Percentiles rank a stretch among this genome's conserved stretches.
phyloP scores from a whole-genome alignment of 1,140 invertebrate genomes.

The Diprion similis region DNA sequence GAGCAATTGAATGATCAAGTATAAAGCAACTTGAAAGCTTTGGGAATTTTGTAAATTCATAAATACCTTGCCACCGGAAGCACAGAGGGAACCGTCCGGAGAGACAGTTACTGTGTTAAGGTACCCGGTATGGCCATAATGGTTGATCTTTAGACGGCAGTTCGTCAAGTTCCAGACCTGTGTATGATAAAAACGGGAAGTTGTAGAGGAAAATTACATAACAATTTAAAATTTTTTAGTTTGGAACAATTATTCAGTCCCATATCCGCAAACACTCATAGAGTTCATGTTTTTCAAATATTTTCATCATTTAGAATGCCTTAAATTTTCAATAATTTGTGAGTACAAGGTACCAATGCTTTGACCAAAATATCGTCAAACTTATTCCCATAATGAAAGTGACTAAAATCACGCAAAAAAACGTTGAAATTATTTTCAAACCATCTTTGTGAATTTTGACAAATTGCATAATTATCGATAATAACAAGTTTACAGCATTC shows the following conservation, averaged over 20 bases:
- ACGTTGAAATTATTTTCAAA: conserved; percentile 5
- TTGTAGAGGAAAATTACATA: conserved; percentile 17
- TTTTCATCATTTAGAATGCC: conserved; percentile 40
- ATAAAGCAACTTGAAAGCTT: neutral
- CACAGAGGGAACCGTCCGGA: conserved; percentile 98
- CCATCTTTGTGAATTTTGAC: conserved; percentile 14
- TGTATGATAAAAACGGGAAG: conserved; percentile 33
- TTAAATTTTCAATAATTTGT: too few species aligned
- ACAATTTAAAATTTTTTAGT: conserved; percentile 6
- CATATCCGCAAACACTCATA: conserved; percentile 62
- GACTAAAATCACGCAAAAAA: too few species aligned
- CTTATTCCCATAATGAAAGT: too few species aligned
- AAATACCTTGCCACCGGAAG: conserved; percentile 94
- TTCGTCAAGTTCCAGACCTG: conserved; percentile 99
- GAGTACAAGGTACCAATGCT: too few species aligned
- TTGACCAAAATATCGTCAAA: too few species aligned
- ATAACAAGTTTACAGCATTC: too few species aligned
- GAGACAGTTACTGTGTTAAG: conserved; percentile 99
- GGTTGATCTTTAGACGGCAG: conserved; percentile 99
- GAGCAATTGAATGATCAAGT: neutral
- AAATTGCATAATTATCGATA: too few species aligned
- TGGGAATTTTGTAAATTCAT: neutral
- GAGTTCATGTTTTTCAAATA: conserved; percentile 43
- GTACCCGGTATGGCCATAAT: conserved; percentile 96
- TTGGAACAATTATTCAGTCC: conserved; percentile 49